Evolutionary conservation across 1,140 invertebrate genomes (phyloP).

Genomic region (Leptinotarsa texana): DNA sequence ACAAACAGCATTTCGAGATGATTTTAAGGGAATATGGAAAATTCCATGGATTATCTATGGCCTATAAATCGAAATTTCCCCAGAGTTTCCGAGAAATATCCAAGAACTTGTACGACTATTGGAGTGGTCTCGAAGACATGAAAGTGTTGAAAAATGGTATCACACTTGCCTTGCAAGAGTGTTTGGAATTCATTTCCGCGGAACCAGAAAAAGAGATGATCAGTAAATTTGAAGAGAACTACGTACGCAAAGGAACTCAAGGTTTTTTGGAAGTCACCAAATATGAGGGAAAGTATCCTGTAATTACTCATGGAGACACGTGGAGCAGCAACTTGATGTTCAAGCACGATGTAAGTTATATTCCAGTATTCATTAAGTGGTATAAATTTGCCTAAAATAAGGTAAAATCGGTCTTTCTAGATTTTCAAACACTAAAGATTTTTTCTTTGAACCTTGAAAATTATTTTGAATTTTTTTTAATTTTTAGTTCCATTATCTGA

Average conservation of each 20-base stretch:
- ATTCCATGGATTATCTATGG: constrained; percentile 51
- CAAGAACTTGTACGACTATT: not conserved
- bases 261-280: too few relatives aligned
- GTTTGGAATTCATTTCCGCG: not conserved
- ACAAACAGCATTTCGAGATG: constrained; percentile 24
- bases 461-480: too few relatives aligned
- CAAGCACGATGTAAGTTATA: constrained; percentile 37
- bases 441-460: too few relatives aligned
- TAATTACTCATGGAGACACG: constrained; percentile 39
- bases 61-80: constrained; percentile 50
- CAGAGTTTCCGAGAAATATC: not conserved
- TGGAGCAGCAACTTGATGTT: constrained; percentile 46
- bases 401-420: too few relatives aligned
- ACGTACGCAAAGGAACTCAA: too few relatives aligned
- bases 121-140: not conserved
- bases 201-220: not conserved
- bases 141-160: not conserved
- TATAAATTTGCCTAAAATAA: too few relatives aligned
- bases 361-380: too few relatives aligned
- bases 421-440: too few relatives aligned
- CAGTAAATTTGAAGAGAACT: too few relatives aligned
- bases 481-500: too few relatives aligned
- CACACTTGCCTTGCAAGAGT: not conserved
- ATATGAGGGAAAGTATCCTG: constrained; percentile 16
- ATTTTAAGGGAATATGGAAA: constrained; percentile 37